These are phyloP conservation scores for Neelides folsomi DNA, from an alignment of 2,888 invertebrate species.

Conservation along the genomic window DNA sequence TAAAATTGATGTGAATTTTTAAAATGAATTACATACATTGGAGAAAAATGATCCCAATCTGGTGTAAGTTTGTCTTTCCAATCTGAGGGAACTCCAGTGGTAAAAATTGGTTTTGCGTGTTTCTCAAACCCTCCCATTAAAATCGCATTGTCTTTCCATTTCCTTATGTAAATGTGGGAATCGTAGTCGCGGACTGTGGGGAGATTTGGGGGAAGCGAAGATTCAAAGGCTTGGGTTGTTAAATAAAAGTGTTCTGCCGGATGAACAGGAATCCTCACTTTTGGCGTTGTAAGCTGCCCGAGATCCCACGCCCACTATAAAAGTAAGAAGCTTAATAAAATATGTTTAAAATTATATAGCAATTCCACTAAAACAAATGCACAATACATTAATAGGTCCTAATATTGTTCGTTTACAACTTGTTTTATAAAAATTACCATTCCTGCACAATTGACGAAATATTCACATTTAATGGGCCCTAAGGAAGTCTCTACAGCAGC, in stretches of 20 bases:
- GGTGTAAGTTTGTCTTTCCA: constrained; percentile 40
- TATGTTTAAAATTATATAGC: no score
- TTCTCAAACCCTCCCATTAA: constrained; percentile 55
- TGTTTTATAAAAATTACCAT: no score
- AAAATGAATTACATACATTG: no score
- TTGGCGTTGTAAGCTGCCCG: constrained; percentile 45
- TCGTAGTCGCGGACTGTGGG: constrained; percentile 54
- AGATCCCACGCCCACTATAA: constrained; percentile 48
- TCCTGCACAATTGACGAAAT: constrained; percentile 56
- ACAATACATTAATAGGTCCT: not conserved
- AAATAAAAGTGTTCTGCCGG: constrained; percentile 57
- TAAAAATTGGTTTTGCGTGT: constrained; percentile 51
- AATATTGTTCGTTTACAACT: not conserved
- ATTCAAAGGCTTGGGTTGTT: constrained; percentile 42
- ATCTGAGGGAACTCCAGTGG: constrained; percentile 38
- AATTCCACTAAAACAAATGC: no score
- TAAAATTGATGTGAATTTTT: not conserved
- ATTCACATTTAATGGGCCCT: constrained; percentile 48
- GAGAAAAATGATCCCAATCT: constrained; percentile 48
- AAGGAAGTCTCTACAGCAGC: constrained; percentile 47
- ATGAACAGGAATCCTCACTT: constrained; percentile 54
- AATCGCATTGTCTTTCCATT: constrained; percentile 45
- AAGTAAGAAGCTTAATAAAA: not conserved
- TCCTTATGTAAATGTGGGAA: constrained; percentile 48
- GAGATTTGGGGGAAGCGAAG: constrained; percentile 36